A percentile compares a stretch with the other conserved stretches of the same genome.
Evolutionary conservation across 2,797 vertebrate species (phyloP).

Genomic region (Lacerta bilineata): DNA sequence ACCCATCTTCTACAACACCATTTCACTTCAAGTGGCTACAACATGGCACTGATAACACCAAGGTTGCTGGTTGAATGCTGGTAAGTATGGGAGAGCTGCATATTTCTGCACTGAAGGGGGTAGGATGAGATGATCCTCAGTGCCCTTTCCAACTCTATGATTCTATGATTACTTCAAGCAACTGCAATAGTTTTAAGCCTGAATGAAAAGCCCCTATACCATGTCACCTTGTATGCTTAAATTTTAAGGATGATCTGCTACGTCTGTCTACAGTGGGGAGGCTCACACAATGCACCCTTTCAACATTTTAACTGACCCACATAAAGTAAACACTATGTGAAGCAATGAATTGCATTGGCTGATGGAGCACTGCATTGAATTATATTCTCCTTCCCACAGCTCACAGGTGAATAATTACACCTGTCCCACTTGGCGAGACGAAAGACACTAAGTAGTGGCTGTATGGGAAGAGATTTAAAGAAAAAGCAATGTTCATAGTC

Average conservation of each 20-base stretch:
- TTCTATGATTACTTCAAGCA: background rate
- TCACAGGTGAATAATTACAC: slow-evolving; percentile 68
- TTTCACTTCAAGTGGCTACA: background rate
- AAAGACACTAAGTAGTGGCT: slow-evolving; percentile 61
- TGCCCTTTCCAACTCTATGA: no score
- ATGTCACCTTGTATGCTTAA: slow-evolving; percentile 31
- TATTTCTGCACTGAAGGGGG: no score
- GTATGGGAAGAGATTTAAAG: slow-evolving; percentile 60
- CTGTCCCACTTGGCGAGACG: slow-evolving; percentile 68
- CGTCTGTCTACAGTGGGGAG: background rate
- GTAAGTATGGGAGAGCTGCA: no score
- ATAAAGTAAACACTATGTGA: slow-evolving; percentile 47
- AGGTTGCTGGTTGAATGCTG: no score
- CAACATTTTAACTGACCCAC: slow-evolving; percentile 52
- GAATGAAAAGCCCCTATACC: slow-evolving; percentile 49
- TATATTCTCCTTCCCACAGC: slow-evolving; percentile 59
- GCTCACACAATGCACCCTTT: slow-evolving; percentile 38
- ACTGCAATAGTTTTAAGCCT: slow-evolving; percentile 26
- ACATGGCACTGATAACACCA: background rate
- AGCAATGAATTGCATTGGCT: slow-evolving; percentile 51
- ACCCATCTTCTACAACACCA: background rate
- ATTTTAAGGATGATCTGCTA: slow-evolving; percentile 56
- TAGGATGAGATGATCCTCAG: no score
- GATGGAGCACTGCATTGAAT: slow-evolving; percentile 50
- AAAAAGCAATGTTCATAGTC: slow-evolving; percentile 57